Evolutionary conservation across 2,797 vertebrate species (phyloP), one percentile per base, ranked within the genome.

Genomic region (Hipposideros larvatus): DNA sequence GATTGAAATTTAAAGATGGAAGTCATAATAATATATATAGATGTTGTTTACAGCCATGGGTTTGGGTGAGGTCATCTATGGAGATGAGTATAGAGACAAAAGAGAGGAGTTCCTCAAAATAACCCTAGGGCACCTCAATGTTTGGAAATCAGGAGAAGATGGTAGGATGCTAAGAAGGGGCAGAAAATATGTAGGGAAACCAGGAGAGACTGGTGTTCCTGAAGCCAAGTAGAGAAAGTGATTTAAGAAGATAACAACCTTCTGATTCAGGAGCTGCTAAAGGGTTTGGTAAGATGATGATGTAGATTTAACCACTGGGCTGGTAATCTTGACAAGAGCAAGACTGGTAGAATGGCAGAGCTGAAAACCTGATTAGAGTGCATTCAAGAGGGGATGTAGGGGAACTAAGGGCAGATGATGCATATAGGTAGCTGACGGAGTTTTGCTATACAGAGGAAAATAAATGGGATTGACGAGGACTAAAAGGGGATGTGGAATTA

Each of bases 71-170:
- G 41, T 61, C 11, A 14, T 68, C 18, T 51, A 21, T 63, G 16
- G 18, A 75, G 16, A 61, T 26, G 16, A 75, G 14, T 55, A 11
- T 48, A 68, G 1, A 86, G 1, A 53, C 7, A 59, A 3, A 55
- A 22, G 24, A 22, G 7, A 70, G 41, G 16, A 59, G 6, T 3
- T 46, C 16, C 14, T 93, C 51, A 66, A 19, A 28, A 3, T 74
- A 83, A 16, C n/a, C 0, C 1, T 26, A n/a, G 7, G 26, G 2
- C 0, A 7, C 3, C 46, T 55, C 1, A 15, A 0, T 46, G 16
- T 65, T 73, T 77, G 26, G 43, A 31, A 11, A 70, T 28, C 21
- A 63, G 31, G 16, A 53, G 2, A 63, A 90, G 37, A 83, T 2
- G 0, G 0, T 22, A n/a, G 19, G 7, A 51, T 48, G 11, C 48